phyloP scores from a whole-genome alignment of 2,797 vertebrate species.

The Caiman crocodilus region DNA sequence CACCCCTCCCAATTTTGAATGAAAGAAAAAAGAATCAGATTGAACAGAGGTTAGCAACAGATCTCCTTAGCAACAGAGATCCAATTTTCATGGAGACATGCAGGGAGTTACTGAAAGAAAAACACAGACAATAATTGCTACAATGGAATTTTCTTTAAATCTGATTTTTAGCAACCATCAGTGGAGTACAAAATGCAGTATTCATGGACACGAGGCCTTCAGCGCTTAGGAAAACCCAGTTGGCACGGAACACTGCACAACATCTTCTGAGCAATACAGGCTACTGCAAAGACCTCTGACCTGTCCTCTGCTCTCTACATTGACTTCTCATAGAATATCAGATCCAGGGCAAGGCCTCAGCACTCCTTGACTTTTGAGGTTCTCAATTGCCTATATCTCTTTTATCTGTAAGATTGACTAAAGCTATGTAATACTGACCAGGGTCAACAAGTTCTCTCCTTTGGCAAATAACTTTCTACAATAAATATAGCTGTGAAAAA shows the following conservation, averaged over 20 bases:
- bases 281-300: background rate
- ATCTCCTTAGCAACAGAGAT: slow-evolving; percentile 24
- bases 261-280: background rate
- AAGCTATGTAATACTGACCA: accelerated
- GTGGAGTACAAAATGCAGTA: background rate
- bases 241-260: background rate
- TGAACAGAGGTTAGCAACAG: background rate
- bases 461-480: background rate
- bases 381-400: accelerated
- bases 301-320: background rate
- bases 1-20: too few species aligned
- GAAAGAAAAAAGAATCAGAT: too few species aligned
- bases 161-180: background rate
- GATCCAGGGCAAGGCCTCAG: background rate
- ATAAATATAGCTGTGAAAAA: background rate
- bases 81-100: background rate
- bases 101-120: background rate
- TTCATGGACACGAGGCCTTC: background rate
- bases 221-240: accelerated
- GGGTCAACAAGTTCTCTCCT: background rate
- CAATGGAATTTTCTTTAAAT: background rate
- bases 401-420: background rate
- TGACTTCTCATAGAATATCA: background rate
- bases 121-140: background rate
- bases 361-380: background rate